Percentiles rank a stretch among this genome's conserved stretches.
Evolutionary conservation across 2,888 invertebrate species (phyloP).

Genomic region (Tenthredo amoena): DNA sequence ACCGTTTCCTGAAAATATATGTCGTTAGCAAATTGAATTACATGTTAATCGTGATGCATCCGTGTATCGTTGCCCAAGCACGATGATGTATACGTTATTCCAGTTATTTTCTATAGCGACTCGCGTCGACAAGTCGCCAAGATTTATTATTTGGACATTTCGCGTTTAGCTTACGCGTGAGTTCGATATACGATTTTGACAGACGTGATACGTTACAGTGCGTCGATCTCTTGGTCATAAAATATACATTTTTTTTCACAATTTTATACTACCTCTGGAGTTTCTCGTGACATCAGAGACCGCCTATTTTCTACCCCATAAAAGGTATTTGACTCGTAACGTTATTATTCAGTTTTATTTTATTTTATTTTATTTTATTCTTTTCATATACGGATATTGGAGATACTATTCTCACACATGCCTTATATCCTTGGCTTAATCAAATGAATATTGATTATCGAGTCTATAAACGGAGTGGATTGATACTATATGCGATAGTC

Average conservation of each 20-base stretch:
- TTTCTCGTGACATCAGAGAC: neutral
- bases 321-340: neutral
- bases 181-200: conserved; percentile 2
- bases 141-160: conserved; percentile 19
- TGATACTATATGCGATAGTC: neutral
- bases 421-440: neutral
- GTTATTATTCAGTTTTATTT: neutral
- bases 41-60: neutral
- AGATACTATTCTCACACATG: neutral
- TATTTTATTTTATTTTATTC: neutral
- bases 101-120: neutral
- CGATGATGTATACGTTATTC: neutral
- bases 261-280: neutral
- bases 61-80: neutral
- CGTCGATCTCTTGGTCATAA: neutral
- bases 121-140: neutral
- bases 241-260: conserved; percentile 1
- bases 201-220: neutral
- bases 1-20: neutral
- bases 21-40: neutral
- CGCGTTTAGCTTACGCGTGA: neutral
- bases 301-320: neutral
- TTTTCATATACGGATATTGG: neutral
- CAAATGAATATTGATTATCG: neutral
- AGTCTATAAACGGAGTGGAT: neutral